Evolutionary conservation across 92 coral and sea anemone genomes (phyloP).

Genomic region (Zoanthus gigantus): DNA sequence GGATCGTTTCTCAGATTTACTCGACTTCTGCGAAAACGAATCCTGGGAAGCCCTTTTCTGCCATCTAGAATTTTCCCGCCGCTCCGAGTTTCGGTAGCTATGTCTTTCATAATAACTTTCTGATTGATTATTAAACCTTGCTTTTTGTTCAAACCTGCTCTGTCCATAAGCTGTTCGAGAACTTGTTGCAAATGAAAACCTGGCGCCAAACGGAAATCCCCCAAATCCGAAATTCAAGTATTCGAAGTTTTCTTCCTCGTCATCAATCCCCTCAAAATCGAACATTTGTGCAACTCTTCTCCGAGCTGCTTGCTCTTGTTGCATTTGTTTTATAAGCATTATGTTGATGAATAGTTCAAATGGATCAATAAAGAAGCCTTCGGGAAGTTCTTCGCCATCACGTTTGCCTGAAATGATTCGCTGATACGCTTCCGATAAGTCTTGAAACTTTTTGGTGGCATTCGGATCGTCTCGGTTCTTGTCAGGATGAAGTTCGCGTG

Average conservation of each 20-base stretch:
- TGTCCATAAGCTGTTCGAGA: slow-evolving; percentile 17
- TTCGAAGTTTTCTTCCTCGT: slow-evolving; percentile 22
- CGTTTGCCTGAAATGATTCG: slow-evolving; percentile 51
- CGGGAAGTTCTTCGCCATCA: slow-evolving; percentile 49
- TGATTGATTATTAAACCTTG: neutral
- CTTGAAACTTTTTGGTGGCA: slow-evolving; percentile 75
- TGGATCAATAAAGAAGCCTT: slow-evolving; percentile 51
- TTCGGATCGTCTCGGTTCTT: slow-evolving; percentile 74
- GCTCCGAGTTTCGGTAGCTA: neutral
- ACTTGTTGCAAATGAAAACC: slow-evolving; percentile 1
- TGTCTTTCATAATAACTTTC: neutral
- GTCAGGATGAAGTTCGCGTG: slow-evolving; percentile 83
- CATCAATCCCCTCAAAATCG: slow-evolving; percentile 38
- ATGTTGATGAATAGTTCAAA: slow-evolving; percentile 56
- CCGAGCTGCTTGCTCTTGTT: slow-evolving; percentile 44
- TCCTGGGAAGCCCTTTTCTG: neutral
- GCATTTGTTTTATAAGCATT: slow-evolving; percentile 59
- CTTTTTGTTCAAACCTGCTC: slow-evolving; percentile 8
- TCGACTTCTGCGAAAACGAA: neutral
- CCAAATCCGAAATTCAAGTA: slow-evolving; percentile 1
- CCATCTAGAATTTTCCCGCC: slow-evolving; percentile 1
- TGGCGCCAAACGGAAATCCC: slow-evolving; percentile 39
- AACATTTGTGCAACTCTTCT: slow-evolving; percentile 47
- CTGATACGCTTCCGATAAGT: slow-evolving; percentile 73
- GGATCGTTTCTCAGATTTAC: neutral